phyloP scores from a whole-genome alignment of 2,113 vertebrate genomes.

The Aleadryas rufinucha region DNA sequence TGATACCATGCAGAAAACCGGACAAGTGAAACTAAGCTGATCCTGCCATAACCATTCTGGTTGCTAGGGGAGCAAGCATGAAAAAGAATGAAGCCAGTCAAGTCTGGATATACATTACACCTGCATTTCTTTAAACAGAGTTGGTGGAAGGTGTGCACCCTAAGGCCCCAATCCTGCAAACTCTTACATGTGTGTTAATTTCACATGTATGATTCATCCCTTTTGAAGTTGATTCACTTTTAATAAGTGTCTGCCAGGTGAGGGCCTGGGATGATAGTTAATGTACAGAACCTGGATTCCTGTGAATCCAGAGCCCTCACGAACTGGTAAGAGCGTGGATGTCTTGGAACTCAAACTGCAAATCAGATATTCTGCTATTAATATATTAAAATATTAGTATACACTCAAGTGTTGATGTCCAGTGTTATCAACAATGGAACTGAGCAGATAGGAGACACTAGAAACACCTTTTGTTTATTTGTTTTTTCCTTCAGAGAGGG shows the following conservation, averaged over 20 bases:
- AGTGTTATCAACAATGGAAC: neutral
- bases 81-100: conserved; percentile 59
- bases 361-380: neutral
- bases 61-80: conserved; percentile 12
- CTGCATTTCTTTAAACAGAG: conserved; percentile 50
- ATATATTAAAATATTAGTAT: neutral
- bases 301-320: neutral
- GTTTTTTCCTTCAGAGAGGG: neutral
- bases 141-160: conserved; percentile 54
- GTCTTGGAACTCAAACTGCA: neutral
- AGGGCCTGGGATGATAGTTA: neutral
- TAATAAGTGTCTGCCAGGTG: conserved; percentile 16
- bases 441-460: neutral
- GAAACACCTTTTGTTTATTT: neutral
- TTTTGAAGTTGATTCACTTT: conserved; percentile 43
- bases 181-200: conserved; percentile 30
- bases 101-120: conserved; percentile 39
- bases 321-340: neutral
- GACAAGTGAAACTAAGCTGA: conserved; percentile 8
- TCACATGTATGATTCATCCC: conserved; percentile 41
- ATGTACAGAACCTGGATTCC: neutral
- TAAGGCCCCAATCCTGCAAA: conserved; percentile 13
- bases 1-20: neutral
- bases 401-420: neutral
- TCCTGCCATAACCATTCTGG: conserved; percentile 10